phyloP scores from a whole-genome alignment of 2,113 vertebrate genomes.

The Poecilia latipinna region DNA sequence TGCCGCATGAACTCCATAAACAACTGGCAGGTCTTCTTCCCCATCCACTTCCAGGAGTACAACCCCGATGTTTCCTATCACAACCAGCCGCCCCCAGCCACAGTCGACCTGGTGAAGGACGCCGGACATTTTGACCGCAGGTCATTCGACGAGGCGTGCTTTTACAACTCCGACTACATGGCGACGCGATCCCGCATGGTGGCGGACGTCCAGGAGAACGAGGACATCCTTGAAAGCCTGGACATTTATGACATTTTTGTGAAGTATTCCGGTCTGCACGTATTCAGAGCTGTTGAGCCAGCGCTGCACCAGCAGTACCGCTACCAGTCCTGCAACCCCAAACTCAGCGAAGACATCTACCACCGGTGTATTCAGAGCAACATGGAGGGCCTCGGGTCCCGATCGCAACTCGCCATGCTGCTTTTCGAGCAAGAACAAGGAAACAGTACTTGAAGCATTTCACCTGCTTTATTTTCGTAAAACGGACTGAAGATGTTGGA shows the following conservation, averaged over 20 bases:
- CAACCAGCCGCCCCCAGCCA: conserved; percentile 79
- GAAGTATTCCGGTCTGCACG: conserved; percentile 89
- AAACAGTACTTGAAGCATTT: conserved; percentile 87
- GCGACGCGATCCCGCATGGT: conserved; percentile 87
- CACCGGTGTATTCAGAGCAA: conserved; percentile 91
- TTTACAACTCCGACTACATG: conserved; percentile 98
- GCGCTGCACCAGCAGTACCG: conserved; percentile 87
- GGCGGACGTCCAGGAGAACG: conserved; percentile 85
- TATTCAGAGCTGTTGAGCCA: conserved; percentile 93
- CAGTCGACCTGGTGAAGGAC: conserved; percentile 85
- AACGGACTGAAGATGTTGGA: background rate
- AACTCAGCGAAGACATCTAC: conserved; percentile 90
- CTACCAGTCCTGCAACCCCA: conserved; percentile 86
- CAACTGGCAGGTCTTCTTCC: conserved; percentile 99
- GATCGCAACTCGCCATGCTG: conserved; percentile 92
- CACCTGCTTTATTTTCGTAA: conserved; percentile 8
- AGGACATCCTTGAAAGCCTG: conserved; percentile 90
- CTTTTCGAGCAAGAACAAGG: conserved; percentile 94
- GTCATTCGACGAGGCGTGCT: conserved; percentile 89
- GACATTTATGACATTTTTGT: conserved; percentile 93
- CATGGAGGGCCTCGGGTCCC: conserved; percentile 88
- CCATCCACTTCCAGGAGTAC: conserved; percentile 96
- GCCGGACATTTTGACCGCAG: conserved; percentile 90
- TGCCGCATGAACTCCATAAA: conserved; percentile 98
- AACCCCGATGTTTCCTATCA: conserved; percentile 87